Conservation (phyloP, 2,888 invertebrate genomes). For the Tinea semifulvella region DNA sequence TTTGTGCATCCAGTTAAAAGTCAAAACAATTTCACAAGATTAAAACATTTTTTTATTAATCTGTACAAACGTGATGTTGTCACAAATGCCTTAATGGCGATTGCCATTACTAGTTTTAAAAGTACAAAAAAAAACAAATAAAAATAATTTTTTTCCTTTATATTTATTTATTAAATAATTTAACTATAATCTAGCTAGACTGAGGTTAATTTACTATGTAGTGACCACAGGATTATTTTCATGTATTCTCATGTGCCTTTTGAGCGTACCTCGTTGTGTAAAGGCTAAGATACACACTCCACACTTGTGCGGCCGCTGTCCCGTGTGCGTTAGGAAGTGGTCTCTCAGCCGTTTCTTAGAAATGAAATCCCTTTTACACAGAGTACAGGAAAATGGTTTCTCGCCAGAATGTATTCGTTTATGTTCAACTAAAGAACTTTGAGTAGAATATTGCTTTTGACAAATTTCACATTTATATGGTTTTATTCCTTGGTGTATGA, state of each 20-base stretch:
- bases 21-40: no score
- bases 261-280: slow-evolving; percentile 49
- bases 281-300: slow-evolving; percentile 45
- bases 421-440: slow-evolving; percentile 41
- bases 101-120: no score
- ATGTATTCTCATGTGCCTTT: slow-evolving; percentile 53
- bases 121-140: no score
- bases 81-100: no score
- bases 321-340: slow-evolving; percentile 51
- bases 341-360: slow-evolving; percentile 44
- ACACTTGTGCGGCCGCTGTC: slow-evolving; percentile 52
- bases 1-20: no score
- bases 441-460: slow-evolving; percentile 39
- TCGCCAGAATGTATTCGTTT: slow-evolving; percentile 55
- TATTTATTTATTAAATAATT: no score
- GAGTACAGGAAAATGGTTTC: slow-evolving; percentile 40
- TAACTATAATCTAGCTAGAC: no score
- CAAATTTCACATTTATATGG: slow-evolving; percentile 49
- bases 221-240: no score
- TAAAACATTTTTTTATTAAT: no score
- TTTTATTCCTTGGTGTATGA: slow-evolving; percentile 47
- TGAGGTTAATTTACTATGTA: no score
- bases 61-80: no score
- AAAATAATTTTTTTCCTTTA: no score
- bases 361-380: slow-evolving; percentile 45